A percentile compares a stretch with the other conserved stretches of the same genome.
These are phyloP conservation scores for Amblyraja radiata DNA, from an alignment of 2,797 vertebrate genomes.

Conservation along the genomic window DNA sequence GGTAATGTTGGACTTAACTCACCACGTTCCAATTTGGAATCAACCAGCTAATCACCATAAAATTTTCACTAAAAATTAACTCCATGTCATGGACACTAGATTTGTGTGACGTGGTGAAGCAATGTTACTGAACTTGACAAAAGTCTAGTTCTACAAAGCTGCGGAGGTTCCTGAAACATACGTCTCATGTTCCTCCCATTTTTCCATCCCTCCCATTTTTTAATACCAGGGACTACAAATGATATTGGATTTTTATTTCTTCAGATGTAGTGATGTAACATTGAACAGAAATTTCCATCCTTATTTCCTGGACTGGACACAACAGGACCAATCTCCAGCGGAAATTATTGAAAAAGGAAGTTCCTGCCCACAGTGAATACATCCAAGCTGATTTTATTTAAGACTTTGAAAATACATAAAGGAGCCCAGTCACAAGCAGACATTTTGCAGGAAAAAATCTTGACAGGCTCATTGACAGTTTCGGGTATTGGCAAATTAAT, in stretches of 20 bases:
- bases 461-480: conserved; percentile 25
- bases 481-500: conserved; percentile 20
- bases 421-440: background rate
- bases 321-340: background rate
- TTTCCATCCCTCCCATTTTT: background rate
- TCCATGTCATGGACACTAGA: background rate
- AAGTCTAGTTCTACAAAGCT: no score
- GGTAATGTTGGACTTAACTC: background rate
- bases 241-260: background rate
- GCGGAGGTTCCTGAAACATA: no score
- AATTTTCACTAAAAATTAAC: background rate
- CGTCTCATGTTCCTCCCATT: background rate
- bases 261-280: background rate
- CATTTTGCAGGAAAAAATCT: background rate
- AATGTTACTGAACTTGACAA: background rate
- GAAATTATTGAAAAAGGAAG: conserved; percentile 1
- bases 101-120: background rate
- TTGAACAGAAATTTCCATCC: background rate
- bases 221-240: background rate
- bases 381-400: background rate
- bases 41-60: background rate
- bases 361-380: background rate
- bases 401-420: background rate
- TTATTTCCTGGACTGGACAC: background rate
- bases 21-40: background rate